These are phyloP conservation scores for Cyanistes caeruleus DNA, from an alignment of 2,113 vertebrate species.

Conservation along the genomic window DNA sequence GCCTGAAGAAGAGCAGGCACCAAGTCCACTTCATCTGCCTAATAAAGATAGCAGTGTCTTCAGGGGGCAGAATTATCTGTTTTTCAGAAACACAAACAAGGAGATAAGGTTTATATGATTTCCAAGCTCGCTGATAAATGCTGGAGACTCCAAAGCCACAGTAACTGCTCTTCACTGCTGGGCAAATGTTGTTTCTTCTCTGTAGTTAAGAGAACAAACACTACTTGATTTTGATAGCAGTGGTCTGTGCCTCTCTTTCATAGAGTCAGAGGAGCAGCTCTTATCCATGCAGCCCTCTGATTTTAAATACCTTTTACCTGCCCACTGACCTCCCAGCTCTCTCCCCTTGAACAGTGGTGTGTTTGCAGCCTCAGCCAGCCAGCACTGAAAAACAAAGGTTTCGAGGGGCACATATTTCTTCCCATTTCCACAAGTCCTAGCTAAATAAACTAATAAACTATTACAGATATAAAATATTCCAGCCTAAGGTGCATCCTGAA, in stretches of 20 bases:
- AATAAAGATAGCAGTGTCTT: conserved; percentile 56
- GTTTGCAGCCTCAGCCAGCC: not conserved
- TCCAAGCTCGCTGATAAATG: conserved; percentile 14
- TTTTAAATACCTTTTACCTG: conserved; percentile 37
- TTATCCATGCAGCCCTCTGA: conserved; percentile 11
- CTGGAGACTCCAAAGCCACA: not conserved
- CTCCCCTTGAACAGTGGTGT: not conserved
- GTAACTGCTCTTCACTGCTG: conserved; percentile 1
- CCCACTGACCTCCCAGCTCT: not conserved
- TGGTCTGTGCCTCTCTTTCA: not conserved
- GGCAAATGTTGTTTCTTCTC: conserved; percentile 56
- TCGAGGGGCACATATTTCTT: not conserved
- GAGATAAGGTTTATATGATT: conserved; percentile 37
- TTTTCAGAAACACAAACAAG: conserved; percentile 44
- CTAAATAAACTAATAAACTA: not conserved
- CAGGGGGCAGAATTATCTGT: conserved; percentile 26
- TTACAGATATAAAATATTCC: not conserved
- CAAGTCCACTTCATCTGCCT: conserved; percentile 17
- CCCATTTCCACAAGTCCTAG: not conserved
- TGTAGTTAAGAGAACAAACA: conserved; percentile 38
- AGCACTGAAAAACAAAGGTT: not conserved
- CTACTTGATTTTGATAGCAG: not conserved
- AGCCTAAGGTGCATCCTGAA: not conserved
- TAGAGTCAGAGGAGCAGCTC: not conserved
- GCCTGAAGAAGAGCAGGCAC: conserved; percentile 42